A percentile compares a stretch with the other conserved stretches of the same genome.
Conservation (phyloP, 2,797 vertebrate genomes). For the Ptychobarbus kaznakovi region DNA sequence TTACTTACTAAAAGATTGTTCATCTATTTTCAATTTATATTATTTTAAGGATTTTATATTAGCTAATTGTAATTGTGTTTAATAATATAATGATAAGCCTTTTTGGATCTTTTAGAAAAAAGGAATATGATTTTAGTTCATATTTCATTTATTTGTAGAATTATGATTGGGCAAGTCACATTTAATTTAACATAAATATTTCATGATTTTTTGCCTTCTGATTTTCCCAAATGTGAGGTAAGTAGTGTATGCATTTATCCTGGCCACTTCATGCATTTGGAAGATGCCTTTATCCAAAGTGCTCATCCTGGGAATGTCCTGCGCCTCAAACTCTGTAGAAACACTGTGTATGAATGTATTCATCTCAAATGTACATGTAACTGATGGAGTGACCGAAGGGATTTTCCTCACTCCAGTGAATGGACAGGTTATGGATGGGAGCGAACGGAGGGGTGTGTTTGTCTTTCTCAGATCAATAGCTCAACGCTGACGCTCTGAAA, state of each 20-base stretch:
- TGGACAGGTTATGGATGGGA: slow-evolving; percentile 55
- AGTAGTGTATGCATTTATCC: background rate
- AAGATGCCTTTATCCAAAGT: background rate
- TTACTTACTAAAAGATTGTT: background rate
- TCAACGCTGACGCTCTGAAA: slow-evolving; percentile 67
- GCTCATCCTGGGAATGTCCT: too few relatives aligned
- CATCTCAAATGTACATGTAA: background rate
- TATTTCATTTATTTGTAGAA: background rate
- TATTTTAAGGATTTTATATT: background rate
- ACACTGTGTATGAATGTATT: background rate
- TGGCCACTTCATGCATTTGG: background rate
- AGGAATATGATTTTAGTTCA: background rate
- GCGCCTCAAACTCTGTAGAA: background rate
- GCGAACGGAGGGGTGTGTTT: slow-evolving; percentile 67
- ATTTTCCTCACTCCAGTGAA: background rate
- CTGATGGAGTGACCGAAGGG: background rate
- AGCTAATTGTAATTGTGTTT: background rate
- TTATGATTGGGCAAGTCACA: background rate
- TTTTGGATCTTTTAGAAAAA: background rate
- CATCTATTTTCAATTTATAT: background rate
- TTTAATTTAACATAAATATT: background rate
- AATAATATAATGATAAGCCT: background rate
- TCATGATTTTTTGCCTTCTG: background rate
- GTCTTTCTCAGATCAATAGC: slow-evolving; percentile 78
- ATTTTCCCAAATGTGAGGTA: background rate